A percentile compares a stretch with the other conserved stretches of the same genome.
phyloP scores from a whole-genome alignment of 1,140 invertebrate species.

The Planococcus citri region DNA sequence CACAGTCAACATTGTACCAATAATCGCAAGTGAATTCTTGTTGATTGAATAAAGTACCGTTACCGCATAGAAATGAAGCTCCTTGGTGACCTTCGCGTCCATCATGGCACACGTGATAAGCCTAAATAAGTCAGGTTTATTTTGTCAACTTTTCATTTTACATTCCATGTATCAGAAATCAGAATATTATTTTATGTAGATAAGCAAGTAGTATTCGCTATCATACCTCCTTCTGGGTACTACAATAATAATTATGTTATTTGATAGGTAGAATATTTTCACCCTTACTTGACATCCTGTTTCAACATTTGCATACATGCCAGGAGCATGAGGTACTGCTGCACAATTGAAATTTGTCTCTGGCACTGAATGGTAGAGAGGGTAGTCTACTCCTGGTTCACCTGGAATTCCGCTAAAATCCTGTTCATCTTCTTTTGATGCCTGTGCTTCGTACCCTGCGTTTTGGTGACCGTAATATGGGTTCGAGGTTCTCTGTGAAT shows the following conservation, averaged over 20 bases:
- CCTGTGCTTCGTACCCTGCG: neutral
- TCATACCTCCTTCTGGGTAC: too few species aligned
- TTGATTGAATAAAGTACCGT: conserved; percentile 80
- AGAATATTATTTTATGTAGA: too few species aligned
- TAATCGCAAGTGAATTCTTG: conserved; percentile 77
- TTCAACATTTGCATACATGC: conserved; percentile 77
- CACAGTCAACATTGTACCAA: conserved; percentile 84
- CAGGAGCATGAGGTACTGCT: conserved; percentile 57
- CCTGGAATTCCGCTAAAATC: conserved; percentile 67
- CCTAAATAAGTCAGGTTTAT: conserved; percentile 40
- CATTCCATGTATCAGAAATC: too few species aligned
- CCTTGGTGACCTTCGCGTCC: conserved; percentile 67
- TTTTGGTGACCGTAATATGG: neutral
- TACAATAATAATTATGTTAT: too few species aligned
- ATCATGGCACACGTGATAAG: conserved; percentile 71
- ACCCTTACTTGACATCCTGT: conserved; percentile 62
- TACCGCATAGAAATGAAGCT: conserved; percentile 69
- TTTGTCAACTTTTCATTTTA: too few species aligned
- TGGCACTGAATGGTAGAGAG: conserved; percentile 59
- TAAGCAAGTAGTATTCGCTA: too few species aligned
- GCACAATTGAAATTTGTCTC: conserved; percentile 64
- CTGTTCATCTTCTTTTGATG: conserved; percentile 36
- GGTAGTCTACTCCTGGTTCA: conserved; percentile 60
- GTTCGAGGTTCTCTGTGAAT: neutral
- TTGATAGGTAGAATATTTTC: too few species aligned